These are phyloP conservation scores for Microplitis manilae DNA, from an alignment of 2,888 invertebrate genomes.

Conservation along the genomic window DNA sequence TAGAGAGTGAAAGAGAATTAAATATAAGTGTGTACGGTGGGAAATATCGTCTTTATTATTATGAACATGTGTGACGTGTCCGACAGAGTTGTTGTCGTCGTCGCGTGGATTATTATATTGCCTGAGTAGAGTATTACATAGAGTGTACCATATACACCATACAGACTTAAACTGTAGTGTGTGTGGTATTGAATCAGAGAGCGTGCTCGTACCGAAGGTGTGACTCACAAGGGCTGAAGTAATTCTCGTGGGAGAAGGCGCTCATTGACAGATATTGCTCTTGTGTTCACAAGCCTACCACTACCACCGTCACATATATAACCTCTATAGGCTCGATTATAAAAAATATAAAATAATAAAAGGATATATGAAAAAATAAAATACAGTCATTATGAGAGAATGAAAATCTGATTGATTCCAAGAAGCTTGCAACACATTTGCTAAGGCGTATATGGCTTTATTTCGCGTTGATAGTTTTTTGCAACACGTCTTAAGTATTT, in stretches of 20 bases:
- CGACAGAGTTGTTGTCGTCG: constrained; percentile 14
- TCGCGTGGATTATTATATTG: constrained; percentile 1
- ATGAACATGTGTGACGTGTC: constrained; percentile 39
- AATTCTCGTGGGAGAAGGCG: constrained; percentile 50
- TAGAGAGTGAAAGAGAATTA: constrained; percentile 15
- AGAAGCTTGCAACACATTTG: constrained; percentile 6
- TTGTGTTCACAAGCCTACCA: neutral
- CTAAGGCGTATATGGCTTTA: neutral
- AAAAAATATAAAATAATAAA: constrained; percentile 21
- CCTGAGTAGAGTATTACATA: neutral
- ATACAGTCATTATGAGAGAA: neutral
- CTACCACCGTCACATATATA: constrained; percentile 13
- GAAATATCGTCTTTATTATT: constrained; percentile 37
- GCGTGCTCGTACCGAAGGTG: constrained; percentile 24
- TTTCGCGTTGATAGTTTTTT: constrained; percentile 14
- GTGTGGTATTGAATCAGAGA: constrained; percentile 2
- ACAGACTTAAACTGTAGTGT: neutral
- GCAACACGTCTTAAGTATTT: constrained; percentile 31
- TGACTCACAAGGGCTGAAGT: constrained; percentile 35
- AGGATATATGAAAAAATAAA: constrained; percentile 12
- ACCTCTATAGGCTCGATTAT: neutral
- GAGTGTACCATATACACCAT: neutral
- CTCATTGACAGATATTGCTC: constrained; percentile 35
- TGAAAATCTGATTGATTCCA: constrained; percentile 24
- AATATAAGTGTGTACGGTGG: constrained; percentile 34